Base-by-base conservation (phyloP, 2,888 invertebrate genomes). In the Auanema freiburgensis region DNA sequence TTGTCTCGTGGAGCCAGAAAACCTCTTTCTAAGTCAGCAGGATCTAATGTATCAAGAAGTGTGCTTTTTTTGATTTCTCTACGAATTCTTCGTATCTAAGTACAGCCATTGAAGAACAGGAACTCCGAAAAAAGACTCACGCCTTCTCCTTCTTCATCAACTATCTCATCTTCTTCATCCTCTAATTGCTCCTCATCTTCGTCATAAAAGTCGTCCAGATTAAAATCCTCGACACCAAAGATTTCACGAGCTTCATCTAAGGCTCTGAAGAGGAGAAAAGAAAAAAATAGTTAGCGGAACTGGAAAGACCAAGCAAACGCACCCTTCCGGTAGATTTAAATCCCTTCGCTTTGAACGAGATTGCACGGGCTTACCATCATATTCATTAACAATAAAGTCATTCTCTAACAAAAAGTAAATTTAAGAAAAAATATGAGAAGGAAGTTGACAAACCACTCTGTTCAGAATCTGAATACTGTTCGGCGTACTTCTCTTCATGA, bases 331-430 rank as follows among this genome's bases (percentile, higher is more conserved):
- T 21, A 73, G 59, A 46, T 64, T 44, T 24, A 67, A 59, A 49
- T 73, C 66, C 10, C 59, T 18, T 14, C 43, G 46, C 6, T 33
- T 57, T 11, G 57, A 55, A 51, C 63, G 65, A 25, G 58, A 60
- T 11, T 71, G 64, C 8, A 62, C 57, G 11, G 65, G 57, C 0
- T 52, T 57, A 4, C 59, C 66, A 2, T 65, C 85, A 80, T 96
- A 92, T 82, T 94, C 95, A 82, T 94, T 95, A 0, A 97, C 97
- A 83, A 98, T 97, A 84, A 98, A 98, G 84, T 94, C 94, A 87
- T 94, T 94, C 3, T 76, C 76, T 67, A 65, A 46, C 66, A 63
- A 51, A 54, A 11, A 10, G 21, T 12, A 8, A 44, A 24, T 14
- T 53, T 2, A 6, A 23, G 11, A n/a, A 57, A 21, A 46, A 46